phyloP scores from a whole-genome alignment of 2,113 vertebrate species.

The Oenanthe melanoleuca region DNA sequence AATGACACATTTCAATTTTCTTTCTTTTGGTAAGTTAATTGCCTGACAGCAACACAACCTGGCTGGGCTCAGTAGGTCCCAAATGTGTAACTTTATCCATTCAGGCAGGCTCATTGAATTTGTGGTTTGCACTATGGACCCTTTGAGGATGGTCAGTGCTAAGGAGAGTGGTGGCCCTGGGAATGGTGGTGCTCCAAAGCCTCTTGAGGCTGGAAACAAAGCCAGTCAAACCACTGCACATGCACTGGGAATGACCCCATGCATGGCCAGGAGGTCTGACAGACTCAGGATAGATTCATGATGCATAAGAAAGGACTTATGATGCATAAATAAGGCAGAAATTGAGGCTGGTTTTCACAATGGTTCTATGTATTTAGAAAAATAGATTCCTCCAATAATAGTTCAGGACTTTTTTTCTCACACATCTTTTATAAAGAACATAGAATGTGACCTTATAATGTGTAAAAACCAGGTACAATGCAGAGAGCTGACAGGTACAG shows the following conservation, averaged over 20 bases:
- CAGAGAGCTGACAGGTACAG: not conserved
- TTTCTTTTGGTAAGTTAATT: not conserved
- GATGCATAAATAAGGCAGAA: not conserved
- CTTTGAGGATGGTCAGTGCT: not conserved
- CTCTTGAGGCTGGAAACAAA: not conserved
- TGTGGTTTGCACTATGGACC: not conserved
- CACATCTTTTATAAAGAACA: accelerated
- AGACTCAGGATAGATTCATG: accelerated
- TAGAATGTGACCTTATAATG: not conserved
- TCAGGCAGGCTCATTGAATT: not conserved
- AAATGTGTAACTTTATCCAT: not conserved
- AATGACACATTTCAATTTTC: not conserved
- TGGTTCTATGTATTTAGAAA: not conserved
- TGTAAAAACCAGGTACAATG: not conserved
- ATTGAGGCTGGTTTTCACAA: not conserved
- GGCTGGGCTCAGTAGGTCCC: not conserved
- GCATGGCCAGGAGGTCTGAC: not conserved
- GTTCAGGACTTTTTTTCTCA: not conserved
- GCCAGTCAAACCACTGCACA: not conserved
- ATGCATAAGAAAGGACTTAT: not conserved
- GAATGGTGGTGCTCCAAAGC: not conserved
- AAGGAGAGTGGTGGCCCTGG: not conserved
- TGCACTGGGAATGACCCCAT: not conserved
- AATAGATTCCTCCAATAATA: not conserved
- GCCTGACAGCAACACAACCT: not conserved